Conservation (phyloP, 2,113 vertebrate species). For the Brevimyrus niger region DNA sequence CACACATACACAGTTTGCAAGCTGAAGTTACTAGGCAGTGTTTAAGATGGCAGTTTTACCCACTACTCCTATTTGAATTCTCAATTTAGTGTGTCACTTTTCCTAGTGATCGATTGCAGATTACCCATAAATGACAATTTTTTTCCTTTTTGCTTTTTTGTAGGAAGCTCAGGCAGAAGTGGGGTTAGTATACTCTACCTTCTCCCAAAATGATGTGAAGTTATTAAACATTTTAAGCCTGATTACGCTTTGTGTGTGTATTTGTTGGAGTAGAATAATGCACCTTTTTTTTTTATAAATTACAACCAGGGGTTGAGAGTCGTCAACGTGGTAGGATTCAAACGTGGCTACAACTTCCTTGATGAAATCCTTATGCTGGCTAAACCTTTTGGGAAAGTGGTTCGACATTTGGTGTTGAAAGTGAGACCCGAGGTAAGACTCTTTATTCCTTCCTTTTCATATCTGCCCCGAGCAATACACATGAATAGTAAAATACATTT, state of each 20-base stretch:
- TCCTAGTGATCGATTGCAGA: not conserved
- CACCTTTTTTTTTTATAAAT: not conserved
- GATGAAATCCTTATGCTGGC: conserved; percentile 56
- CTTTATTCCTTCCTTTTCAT: not conserved
- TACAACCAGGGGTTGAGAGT: conserved; percentile 56
- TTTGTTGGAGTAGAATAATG: not conserved
- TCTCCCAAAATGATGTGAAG: not conserved
- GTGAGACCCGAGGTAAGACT: conserved; percentile 51
- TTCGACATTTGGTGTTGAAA: conserved; percentile 61
- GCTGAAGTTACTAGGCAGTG: not conserved
- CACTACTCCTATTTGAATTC: not conserved
- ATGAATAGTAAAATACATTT: not conserved
- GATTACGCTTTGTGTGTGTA: not conserved
- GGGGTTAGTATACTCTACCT: conserved; percentile 28
- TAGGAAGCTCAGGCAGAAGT: conserved; percentile 28
- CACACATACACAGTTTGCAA: not conserved
- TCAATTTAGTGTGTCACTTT: not conserved
- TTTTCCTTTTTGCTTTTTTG: not conserved
- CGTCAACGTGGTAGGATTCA: conserved; percentile 61
- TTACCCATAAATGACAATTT: not conserved
- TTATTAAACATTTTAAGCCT: not conserved
- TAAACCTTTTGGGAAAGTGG: conserved; percentile 61
- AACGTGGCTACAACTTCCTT: conserved; percentile 54
- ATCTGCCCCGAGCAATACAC: not conserved
- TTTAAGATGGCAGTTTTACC: not conserved